Evolutionary conservation across 2,888 invertebrate genomes (phyloP), one percentile per base, ranked within the genome.

Genomic region (Tetanocera ferruginea): DNA sequence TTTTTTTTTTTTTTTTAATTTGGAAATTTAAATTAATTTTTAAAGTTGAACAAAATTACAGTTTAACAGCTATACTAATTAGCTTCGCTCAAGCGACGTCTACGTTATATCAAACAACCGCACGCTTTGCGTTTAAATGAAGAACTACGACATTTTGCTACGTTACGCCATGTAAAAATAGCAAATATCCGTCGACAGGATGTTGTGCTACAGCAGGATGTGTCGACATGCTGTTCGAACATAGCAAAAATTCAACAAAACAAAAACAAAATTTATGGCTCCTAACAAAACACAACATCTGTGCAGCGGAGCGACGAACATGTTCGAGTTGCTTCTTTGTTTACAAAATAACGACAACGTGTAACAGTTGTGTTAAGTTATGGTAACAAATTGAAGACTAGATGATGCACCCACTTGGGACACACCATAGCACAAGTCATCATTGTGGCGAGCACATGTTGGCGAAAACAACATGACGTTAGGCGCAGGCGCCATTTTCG

Each of bases 111-210:
- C 5, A 14, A 69, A 37, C 74, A 74, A 79, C 74, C 74, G 74
- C 43, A 70, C 71, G 23, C 70, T 43, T 76, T 70, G 73, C 62
- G 57, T 11, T 60, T 69, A 51, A 76, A 70, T 55, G 6, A 43
- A 31, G 69, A 55, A 79, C 79, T 76, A 74, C n/a, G 34, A 66
- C 55, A 52, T 34, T 3, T 23, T 62, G 8, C 62, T 34, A 71
- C 51, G 14, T 28, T 51, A 28, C 19, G 31, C 49, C 70, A 31
- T 31, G 17, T 9, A 51, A 51, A 28, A 69, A 43, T 43, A 43
- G 43, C 43, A 43, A 25, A 28, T 19, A 62, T 49, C 14, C 5
- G 25, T 5, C 73, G 37, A 57, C 19, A 72, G 72, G 72, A 72
- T 37, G 52, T 43, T 43, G 43, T 43, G 43, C 43, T 14, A 43